These are phyloP conservation scores for Ailuropoda melanoleuca DNA, from an alignment of 2,113 vertebrate genomes.

Conservation along the genomic window DNA sequence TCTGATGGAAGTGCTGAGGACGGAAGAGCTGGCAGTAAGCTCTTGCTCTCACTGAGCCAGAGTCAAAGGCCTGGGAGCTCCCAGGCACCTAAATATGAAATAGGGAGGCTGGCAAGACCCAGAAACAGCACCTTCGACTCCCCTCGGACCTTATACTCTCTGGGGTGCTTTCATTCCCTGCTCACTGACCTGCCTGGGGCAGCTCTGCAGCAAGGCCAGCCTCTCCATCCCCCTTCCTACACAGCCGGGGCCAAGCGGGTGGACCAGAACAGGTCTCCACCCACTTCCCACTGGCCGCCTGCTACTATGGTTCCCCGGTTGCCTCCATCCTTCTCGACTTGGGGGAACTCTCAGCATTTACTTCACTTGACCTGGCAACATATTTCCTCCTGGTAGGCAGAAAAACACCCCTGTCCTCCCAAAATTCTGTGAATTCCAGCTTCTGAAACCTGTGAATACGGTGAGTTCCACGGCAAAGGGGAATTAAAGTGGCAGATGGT, in stretches of 20 bases:
- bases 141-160: background rate
- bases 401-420: background rate
- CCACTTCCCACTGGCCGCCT: background rate
- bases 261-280: background rate
- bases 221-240: fast-evolving
- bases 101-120: no score
- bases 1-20: background rate
- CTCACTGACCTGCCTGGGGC: background rate
- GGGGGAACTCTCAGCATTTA: background rate
- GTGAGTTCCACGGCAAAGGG: background rate
- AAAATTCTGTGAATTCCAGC: background rate
- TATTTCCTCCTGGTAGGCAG: fast-evolving
- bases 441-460: background rate
- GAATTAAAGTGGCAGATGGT: background rate
- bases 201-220: background rate
- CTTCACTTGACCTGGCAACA: background rate
- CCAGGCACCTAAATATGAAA: background rate
- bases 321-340: background rate
- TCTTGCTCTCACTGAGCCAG: background rate
- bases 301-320: fast-evolving
- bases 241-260: background rate
- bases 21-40: background rate
- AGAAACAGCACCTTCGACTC: fast-evolving
- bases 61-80: background rate
- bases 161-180: fast-evolving